phyloP scores from a whole-genome alignment of 2,113 vertebrate species.

The Macroglossus sobrinus region DNA sequence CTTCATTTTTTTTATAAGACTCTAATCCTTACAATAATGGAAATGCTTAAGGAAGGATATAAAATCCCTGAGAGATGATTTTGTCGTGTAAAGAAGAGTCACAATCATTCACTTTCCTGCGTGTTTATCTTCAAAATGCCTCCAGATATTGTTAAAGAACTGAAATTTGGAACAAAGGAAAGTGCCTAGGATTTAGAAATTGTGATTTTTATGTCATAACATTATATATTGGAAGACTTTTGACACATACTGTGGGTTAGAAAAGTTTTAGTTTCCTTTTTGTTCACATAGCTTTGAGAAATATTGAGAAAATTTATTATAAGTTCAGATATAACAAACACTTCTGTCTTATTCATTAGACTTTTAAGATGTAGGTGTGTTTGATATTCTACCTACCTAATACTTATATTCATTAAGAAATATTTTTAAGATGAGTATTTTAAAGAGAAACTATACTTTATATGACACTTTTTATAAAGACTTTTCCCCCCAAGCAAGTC shows the following conservation, averaged over 20 bases:
- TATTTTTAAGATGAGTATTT: neutral
- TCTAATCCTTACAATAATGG: neutral
- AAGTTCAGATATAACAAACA: neutral
- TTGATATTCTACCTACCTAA: neutral
- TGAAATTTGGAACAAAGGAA: neutral
- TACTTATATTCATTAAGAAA: neutral
- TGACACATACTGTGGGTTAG: neutral
- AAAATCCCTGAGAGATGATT: neutral
- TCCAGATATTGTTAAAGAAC: neutral
- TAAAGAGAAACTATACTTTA: neutral
- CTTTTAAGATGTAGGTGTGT: neutral
- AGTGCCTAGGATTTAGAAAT: neutral
- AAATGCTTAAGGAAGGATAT: slow-evolving; percentile 32
- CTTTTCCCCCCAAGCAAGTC: neutral
- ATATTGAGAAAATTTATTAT: neutral
- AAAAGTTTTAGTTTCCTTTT: neutral
- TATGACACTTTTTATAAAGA: neutral
- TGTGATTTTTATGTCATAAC: neutral
- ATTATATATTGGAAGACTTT: neutral
- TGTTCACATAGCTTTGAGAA: neutral
- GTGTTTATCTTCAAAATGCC: neutral
- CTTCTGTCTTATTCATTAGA: neutral
- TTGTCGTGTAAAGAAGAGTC: neutral
- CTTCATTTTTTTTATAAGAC: neutral
- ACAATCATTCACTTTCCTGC: neutral